Conservation (phyloP, 2,888 invertebrate genomes). For the Tyria jacobaeae region DNA sequence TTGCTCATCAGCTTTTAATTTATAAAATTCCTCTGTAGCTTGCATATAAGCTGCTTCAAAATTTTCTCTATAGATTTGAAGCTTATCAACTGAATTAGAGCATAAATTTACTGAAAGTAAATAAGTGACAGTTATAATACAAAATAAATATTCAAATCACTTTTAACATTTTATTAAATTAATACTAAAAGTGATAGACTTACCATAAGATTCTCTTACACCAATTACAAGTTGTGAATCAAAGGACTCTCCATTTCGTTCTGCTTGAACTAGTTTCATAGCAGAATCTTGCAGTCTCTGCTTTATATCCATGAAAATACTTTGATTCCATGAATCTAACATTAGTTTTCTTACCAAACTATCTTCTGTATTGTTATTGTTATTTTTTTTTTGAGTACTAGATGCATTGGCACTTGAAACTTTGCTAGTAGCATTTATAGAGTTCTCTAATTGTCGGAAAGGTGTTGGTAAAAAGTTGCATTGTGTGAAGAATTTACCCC, state of each 20-base stretch:
- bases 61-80: constrained; percentile 98
- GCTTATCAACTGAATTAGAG: constrained; percentile 96
- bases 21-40: constrained; percentile 97
- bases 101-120: constrained; percentile 94
- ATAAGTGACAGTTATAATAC: constrained; percentile 1
- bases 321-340: constrained; percentile 99
- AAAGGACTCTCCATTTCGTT: constrained; percentile 98
- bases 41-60: constrained; percentile 99
- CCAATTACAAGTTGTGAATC: constrained; percentile 99
- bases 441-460: constrained; percentile 96
- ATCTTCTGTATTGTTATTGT: constrained; percentile 91
- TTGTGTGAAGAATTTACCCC: constrained; percentile 99
- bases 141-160: background rate
- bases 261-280: constrained; percentile 98
- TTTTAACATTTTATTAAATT: background rate
- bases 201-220: constrained; percentile 98
- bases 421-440: constrained; percentile 88
- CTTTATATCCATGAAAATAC: constrained; percentile 98
- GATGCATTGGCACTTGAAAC: constrained; percentile 74
- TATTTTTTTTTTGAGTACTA: constrained; percentile 81
- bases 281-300: constrained; percentile 97
- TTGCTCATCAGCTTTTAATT: constrained; percentile 96
- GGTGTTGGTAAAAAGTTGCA: constrained; percentile 98
- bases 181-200: constrained; percentile 41
- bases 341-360: constrained; percentile 97